Evolutionary conservation across 1,140 invertebrate genomes (phyloP).

Genomic region (Lamellibrachia luymesi): DNA sequence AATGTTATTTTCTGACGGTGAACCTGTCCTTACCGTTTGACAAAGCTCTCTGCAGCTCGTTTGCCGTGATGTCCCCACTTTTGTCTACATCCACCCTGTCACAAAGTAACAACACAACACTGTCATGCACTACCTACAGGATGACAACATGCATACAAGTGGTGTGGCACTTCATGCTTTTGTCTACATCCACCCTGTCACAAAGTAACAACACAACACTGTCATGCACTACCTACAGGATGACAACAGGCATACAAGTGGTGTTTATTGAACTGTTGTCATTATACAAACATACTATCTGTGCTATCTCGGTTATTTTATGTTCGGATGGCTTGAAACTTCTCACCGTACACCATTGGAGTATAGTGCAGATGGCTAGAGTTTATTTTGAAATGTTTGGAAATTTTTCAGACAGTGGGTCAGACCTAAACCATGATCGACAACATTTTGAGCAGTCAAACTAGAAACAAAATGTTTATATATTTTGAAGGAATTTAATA

Average conservation of each 20-base stretch:
- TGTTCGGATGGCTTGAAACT: no score
- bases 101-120: neutral
- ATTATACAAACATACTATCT: no score
- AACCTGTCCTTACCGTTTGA: conserved; percentile 73
- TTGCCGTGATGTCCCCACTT: conserved; percentile 86
- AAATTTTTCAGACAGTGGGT: no score
- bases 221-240: neutral
- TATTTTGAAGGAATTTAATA: no score
- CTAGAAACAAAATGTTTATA: no score
- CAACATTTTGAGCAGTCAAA: no score
- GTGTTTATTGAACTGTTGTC: neutral
- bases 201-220: neutral
- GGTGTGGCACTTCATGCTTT: neutral
- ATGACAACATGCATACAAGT: neutral
- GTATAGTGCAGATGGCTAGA: no score
- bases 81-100: conserved; percentile 85
- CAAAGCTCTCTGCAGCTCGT: conserved; percentile 87
- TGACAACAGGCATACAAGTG: neutral
- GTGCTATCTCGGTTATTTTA: no score
- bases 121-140: neutral
- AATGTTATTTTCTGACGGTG: neutral
- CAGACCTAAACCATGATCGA: no score
- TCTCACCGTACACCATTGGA: no score
- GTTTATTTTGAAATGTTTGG: no score
- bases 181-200: conserved; percentile 82